phyloP scores from a whole-genome alignment of 2,888 invertebrate species.

The Amphiduros pacificus region DNA sequence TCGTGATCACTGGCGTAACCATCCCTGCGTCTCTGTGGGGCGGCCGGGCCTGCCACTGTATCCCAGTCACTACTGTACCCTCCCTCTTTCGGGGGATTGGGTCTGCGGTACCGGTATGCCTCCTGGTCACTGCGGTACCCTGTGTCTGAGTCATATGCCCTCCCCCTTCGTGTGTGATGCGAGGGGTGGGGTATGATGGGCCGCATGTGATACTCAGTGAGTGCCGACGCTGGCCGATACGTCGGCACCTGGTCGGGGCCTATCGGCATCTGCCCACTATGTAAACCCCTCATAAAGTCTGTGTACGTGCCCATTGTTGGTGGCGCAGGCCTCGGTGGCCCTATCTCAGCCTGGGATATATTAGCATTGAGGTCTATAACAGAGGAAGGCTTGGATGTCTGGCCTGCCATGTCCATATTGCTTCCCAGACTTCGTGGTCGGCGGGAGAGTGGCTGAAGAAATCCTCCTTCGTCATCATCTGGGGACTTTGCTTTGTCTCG shows the following conservation, averaged over 20 bases:
- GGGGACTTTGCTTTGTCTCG: not conserved
- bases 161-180: conserved; percentile 1
- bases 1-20: conserved; percentile 53
- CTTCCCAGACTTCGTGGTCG: too few species aligned
- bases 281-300: conserved; percentile 10
- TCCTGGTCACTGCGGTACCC: conserved; percentile 49
- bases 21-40: conserved; percentile 24
- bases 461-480: not conserved
- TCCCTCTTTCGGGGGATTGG: not conserved
- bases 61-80: conserved; percentile 23
- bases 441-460: not conserved
- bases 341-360: not conserved
- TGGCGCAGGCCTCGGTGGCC: too few species aligned
- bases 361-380: not conserved
- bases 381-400: too few species aligned
- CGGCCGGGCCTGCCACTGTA: conserved; percentile 20
- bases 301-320: conserved; percentile 1
- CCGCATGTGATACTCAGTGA: not conserved
- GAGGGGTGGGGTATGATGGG: too few species aligned
- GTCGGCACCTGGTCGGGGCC: not conserved
- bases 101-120: conserved; percentile 9
- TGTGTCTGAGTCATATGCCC: conserved; percentile 54
- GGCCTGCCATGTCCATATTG: too few species aligned
- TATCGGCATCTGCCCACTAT: not conserved
- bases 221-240: not conserved